These are phyloP conservation scores for Hydrophis major DNA, from an alignment of 2,797 vertebrate genomes.

Conservation along the genomic window DNA sequence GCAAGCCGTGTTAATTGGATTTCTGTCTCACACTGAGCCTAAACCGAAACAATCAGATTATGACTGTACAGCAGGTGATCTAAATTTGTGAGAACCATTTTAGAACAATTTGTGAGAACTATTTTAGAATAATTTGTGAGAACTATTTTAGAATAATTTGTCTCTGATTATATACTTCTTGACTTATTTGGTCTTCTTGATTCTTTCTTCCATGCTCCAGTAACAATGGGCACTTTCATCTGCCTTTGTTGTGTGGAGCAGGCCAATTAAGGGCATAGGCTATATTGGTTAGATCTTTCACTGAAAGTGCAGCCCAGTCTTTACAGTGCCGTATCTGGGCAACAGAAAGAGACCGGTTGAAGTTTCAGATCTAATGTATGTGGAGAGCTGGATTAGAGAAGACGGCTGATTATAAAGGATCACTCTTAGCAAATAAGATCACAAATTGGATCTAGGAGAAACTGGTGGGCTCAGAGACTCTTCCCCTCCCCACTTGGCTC, in stretches of 20 bases:
- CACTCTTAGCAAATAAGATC: background rate
- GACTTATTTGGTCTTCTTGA: background rate
- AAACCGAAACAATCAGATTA: background rate
- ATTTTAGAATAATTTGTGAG: background rate
- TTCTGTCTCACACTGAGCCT: background rate
- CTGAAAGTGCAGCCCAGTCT: background rate
- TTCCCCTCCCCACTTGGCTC: background rate
- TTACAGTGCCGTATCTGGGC: background rate
- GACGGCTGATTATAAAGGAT: background rate
- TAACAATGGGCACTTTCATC: background rate
- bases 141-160: background rate
- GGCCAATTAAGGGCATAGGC: background rate
- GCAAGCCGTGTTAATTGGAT: background rate
- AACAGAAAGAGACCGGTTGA: background rate
- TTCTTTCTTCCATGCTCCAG: background rate
- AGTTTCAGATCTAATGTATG: background rate
- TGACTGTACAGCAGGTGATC: background rate
- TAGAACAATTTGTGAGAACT: background rate
- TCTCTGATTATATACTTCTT: background rate
- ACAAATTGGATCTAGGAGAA: background rate
- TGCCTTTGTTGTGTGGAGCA: background rate
- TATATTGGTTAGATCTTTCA: background rate
- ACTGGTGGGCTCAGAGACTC: background rate
- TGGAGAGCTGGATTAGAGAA: background rate
- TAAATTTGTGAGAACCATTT: background rate